Evolutionary conservation across 2,888 invertebrate genomes (phyloP), one percentile per base, ranked within the genome.

Genomic region (Papilio demoleus): DNA sequence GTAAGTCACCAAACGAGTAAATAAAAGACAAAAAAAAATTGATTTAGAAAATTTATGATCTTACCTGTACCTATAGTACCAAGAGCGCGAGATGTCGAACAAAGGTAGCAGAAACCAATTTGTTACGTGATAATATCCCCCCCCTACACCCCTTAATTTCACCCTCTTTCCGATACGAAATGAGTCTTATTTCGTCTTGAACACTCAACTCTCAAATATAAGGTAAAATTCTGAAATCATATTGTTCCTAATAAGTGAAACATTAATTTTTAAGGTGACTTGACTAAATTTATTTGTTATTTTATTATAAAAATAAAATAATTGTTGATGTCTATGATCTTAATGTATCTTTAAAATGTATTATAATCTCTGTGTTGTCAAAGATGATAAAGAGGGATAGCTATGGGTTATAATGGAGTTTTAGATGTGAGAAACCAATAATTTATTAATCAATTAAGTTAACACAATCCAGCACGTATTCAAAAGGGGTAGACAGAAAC

Each of bases 81-180:
- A 82, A 87, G 86, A 86, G 85, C 83, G 82, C 75, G 82, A 76
- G 80, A 80, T 80, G 77, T 76, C 84, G 90, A 90, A 92, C 90
- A 91, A 92, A 91, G 90, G 90, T 88, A 90, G 86, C 83, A 84
- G 90, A 91, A 90, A 92, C 92, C 92, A 91, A 92, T 92, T 92
- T 91, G 90, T 90, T 92, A 91, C 92, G 91, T 92, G 92, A 92
- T 92, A 90, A 89, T 90, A 92, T 91, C 88, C 85, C 81, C 73
- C 72, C 73, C 73, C 70, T 71, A 73, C 71, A 71, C 70, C 68
- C 67, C 53, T 42, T 59, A 40, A 36, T 22, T 71, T 19, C 65
- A 61, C 67, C 72, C 47, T 67, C 72, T 73, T 77, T 70, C 73
- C 75, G 75, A 79, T 79, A 79, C 80, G 77, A 80, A 87, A 87